Evolutionary conservation across 2,797 vertebrate species (phyloP).

Genomic region (Dryobates pubescens): DNA sequence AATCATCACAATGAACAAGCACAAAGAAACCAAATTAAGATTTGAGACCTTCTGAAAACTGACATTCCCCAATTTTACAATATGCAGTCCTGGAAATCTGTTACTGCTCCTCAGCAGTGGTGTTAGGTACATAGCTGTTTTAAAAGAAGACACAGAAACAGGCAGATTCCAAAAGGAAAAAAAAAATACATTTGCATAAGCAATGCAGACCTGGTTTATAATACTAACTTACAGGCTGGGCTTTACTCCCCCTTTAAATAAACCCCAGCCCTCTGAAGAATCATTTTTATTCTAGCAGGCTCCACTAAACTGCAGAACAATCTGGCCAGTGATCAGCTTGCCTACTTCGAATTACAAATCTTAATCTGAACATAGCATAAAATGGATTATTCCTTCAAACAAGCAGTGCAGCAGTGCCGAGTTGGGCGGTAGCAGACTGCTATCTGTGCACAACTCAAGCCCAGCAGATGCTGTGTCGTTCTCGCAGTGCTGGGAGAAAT

Average conservation of each 20-base stretch:
- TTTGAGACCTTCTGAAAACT: conserved; percentile 65
- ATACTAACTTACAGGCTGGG: background rate
- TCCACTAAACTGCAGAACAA: background rate
- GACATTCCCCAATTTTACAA: conserved; percentile 47
- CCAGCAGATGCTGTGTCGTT: background rate
- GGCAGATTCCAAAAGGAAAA: background rate
- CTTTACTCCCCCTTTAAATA: background rate
- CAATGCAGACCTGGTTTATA: background rate
- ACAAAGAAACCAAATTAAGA: conserved; percentile 73
- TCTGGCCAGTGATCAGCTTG: background rate
- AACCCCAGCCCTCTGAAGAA: conserved; percentile 5
- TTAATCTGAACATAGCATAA: background rate
- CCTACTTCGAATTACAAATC: background rate
- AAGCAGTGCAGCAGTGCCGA: background rate
- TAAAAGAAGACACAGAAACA: background rate
- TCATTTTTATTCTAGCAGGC: conserved; percentile 3
- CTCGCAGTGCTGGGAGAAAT: background rate
- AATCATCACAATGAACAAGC: conserved; percentile 73
- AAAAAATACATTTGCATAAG: conserved; percentile 4
- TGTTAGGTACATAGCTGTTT: background rate
- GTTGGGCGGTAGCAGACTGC: background rate
- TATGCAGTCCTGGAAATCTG: background rate
- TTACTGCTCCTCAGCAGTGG: background rate
- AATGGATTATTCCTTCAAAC: background rate
- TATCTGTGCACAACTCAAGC: background rate